phyloP scores from a whole-genome alignment of 2,113 vertebrate genomes.

The Pachypanchax playfairii region DNA sequence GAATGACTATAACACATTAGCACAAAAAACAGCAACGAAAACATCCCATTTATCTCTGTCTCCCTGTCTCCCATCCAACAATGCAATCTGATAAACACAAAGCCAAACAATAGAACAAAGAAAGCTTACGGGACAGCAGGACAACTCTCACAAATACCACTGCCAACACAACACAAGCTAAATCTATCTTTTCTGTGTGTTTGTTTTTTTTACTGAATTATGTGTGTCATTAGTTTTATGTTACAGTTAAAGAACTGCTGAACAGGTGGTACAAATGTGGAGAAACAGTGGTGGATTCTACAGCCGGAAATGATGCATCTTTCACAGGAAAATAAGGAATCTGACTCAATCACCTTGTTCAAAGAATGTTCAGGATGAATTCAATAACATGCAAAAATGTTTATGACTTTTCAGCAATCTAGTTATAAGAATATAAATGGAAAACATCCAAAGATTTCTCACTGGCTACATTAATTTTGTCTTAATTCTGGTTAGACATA shows the following conservation, averaged over 20 bases:
- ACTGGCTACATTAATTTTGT: neutral
- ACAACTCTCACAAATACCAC: conserved; percentile 30
- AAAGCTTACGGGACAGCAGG: conserved; percentile 16
- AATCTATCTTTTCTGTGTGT: too few species aligned
- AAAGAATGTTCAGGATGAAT: neutral
- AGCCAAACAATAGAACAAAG: conserved; percentile 41
- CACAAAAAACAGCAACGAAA: conserved; percentile 53
- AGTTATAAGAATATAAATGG: neutral
- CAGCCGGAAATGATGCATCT: neutral
- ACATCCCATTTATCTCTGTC: conserved; percentile 59
- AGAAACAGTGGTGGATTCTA: neutral
- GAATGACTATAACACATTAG: conserved; percentile 59
- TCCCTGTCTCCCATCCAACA: conserved; percentile 38
- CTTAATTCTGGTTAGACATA: neutral
- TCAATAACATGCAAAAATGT: neutral
- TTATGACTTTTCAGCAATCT: neutral
- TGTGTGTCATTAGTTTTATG: conserved; percentile 37
- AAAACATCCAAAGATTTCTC: neutral
- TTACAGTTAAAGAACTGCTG: too few species aligned
- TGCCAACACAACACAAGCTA: conserved; percentile 24
- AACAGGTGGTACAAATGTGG: too few species aligned
- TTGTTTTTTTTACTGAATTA: conserved; percentile 19
- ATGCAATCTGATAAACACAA: conserved; percentile 50
- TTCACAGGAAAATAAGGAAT: neutral
- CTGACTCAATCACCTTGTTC: neutral